Evolutionary conservation across 2,888 invertebrate genomes (phyloP).

Genomic region (Pollenia angustigena): DNA sequence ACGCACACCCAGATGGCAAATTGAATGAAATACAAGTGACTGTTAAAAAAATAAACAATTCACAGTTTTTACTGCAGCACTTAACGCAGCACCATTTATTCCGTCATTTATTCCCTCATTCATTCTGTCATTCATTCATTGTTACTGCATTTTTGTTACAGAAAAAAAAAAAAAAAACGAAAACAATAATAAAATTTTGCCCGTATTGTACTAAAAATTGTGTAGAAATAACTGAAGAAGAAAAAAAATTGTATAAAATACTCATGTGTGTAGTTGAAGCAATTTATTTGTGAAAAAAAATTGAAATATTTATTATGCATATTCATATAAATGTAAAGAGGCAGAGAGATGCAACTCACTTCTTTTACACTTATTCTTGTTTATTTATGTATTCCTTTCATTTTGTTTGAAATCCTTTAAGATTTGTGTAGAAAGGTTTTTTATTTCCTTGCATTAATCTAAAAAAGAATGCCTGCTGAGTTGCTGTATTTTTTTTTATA

Average conservation of each 20-base stretch:
- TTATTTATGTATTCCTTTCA: conserved; percentile 28
- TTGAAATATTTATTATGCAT: conserved; percentile 24
- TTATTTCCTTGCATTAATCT: conserved; percentile 1
- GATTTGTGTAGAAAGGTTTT: conserved; percentile 2
- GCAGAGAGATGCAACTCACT: background rate
- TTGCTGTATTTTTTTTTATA: conserved; percentile 13
- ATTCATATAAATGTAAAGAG: background rate
- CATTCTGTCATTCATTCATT: conserved; percentile 26
- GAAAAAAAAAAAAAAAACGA: conserved; percentile 14
- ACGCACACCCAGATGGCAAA: background rate
- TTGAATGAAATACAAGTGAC: conserved; percentile 38
- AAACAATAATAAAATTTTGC: conserved; percentile 15
- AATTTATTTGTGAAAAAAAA: background rate
- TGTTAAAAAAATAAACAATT: conserved; percentile 26
- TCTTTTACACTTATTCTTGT: background rate
- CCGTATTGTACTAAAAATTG: background rate
- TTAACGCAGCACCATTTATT: conserved; percentile 35
- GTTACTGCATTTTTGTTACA: conserved; percentile 37
- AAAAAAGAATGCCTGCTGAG: conserved; percentile 29
- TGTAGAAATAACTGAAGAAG: background rate
- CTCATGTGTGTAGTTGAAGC: conserved; percentile 3
- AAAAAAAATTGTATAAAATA: conserved; percentile 4
- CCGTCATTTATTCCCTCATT: conserved; percentile 21
- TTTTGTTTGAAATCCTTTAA: conserved; percentile 1
- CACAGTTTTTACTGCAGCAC: conserved; percentile 51